Percentiles rank a stretch among this genome's conserved stretches.
Conservation (phyloP, 2,113 vertebrate species). For the Alligator mississippiensis region DNA sequence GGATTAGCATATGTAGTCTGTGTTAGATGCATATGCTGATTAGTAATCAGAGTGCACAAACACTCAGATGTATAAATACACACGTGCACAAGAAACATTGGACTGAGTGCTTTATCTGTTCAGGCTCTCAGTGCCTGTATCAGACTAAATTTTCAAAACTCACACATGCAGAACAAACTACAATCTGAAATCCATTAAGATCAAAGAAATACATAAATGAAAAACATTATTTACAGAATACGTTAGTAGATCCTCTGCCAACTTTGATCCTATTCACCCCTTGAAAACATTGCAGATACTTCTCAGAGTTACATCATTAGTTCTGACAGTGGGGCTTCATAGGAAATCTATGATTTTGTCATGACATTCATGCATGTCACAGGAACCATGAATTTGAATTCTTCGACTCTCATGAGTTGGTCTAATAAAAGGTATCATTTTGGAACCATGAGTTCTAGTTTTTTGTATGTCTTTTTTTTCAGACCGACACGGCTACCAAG, state of each 20-base stretch:
- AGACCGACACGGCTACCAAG: too few relatives aligned
- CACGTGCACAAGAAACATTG: background rate
- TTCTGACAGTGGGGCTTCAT: background rate
- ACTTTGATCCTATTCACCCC: background rate
- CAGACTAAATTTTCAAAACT: background rate
- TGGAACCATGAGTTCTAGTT: too few relatives aligned
- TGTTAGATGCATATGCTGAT: background rate
- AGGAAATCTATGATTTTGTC: background rate
- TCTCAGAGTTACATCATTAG: background rate
- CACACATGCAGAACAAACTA: background rate
- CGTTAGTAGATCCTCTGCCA: rapidly evolving
- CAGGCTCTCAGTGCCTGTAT: background rate
- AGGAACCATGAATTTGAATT: too few relatives aligned
- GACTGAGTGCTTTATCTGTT: background rate
- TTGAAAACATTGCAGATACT: background rate
- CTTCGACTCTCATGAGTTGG: too few relatives aligned
- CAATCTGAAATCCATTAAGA: background rate
- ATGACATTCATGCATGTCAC: too few relatives aligned
- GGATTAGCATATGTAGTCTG: background rate
- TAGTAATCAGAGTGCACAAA: background rate
- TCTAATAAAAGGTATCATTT: too few relatives aligned
- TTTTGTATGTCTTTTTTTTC: too few relatives aligned
- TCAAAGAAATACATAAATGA: background rate
- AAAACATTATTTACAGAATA: background rate
- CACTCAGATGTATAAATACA: background rate